Percentiles rank a stretch among this genome's conserved stretches.
Conservation (phyloP, 2,113 vertebrate genomes). For the Oreamnos americanus region DNA sequence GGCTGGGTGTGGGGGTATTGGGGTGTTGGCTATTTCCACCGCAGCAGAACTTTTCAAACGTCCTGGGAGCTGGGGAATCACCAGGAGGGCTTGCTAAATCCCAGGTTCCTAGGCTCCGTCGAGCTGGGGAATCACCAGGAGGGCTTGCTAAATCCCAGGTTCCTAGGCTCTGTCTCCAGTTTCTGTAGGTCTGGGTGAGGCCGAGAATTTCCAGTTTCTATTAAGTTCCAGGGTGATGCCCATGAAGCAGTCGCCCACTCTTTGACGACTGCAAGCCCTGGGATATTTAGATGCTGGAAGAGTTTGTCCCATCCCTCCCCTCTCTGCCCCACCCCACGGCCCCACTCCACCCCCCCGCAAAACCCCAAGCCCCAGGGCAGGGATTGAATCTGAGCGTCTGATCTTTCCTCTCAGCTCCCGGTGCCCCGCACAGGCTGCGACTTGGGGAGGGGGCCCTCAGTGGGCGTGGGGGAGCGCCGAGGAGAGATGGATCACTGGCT, state of each 20-base stretch:
- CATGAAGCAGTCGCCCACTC: background rate
- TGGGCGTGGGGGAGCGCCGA: background rate
- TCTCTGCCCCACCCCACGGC: background rate
- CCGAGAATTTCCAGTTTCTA: background rate
- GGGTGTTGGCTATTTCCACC: background rate
- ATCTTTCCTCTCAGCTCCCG: background rate
- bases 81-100: background rate
- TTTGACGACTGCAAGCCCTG: background rate
- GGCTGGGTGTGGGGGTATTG: no score
- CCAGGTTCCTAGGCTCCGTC: background rate
- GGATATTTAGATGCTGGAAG: background rate
- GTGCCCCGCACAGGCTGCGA: background rate
- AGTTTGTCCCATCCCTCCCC: rapidly evolving
- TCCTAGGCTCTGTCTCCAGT: background rate
- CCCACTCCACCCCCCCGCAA: background rate
- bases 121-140: background rate
- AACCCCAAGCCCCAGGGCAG: background rate
- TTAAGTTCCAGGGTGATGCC: background rate
- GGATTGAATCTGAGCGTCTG: background rate
- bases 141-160: background rate
- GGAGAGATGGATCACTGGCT: background rate
- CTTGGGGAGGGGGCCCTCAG: background rate
- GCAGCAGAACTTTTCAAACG: background rate
- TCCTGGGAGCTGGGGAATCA: rapidly evolving
- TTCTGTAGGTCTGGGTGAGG: background rate